These are phyloP conservation scores for Chlorodrepanis virens DNA, from an alignment of 2,113 vertebrate species.

Conservation along the genomic window DNA sequence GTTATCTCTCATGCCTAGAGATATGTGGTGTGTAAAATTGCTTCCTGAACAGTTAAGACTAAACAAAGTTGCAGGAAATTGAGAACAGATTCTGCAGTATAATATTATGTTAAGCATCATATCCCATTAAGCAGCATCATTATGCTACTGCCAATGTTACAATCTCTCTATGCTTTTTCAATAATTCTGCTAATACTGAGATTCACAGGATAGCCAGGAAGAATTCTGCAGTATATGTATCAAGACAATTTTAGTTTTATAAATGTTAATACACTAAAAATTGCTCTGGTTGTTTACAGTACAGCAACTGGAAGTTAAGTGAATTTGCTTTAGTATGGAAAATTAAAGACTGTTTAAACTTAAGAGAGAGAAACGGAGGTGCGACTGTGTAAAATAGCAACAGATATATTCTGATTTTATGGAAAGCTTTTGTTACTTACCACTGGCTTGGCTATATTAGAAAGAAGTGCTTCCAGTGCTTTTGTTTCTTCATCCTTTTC, in stretches of 20 bases:
- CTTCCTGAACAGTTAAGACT: neutral
- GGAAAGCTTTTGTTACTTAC: constrained; percentile 74
- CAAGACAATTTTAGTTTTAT: neutral
- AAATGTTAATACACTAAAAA: neutral
- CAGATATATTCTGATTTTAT: neutral
- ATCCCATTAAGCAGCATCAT: neutral
- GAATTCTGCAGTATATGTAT: neutral
- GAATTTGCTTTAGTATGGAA: neutral
- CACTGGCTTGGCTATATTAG: constrained; percentile 84
- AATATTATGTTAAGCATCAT: neutral
- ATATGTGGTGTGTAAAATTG: neutral
- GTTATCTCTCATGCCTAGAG: neutral
- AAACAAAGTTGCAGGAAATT: neutral
- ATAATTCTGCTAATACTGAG: neutral
- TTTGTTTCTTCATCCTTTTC: constrained; percentile 89
- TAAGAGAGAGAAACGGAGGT: neutral
- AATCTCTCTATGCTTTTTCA: neutral
- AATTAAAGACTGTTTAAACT: neutral
- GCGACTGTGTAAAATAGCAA: neutral
- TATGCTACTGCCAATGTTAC: neutral
- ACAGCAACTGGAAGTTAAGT: neutral
- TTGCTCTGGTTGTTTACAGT: neutral
- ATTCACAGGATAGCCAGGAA: neutral
- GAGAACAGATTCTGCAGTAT: neutral
- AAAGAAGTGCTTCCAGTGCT: constrained; percentile 84